Conservation (phyloP, 2,888 invertebrate genomes). For the Mellilla xanthometata region DNA sequence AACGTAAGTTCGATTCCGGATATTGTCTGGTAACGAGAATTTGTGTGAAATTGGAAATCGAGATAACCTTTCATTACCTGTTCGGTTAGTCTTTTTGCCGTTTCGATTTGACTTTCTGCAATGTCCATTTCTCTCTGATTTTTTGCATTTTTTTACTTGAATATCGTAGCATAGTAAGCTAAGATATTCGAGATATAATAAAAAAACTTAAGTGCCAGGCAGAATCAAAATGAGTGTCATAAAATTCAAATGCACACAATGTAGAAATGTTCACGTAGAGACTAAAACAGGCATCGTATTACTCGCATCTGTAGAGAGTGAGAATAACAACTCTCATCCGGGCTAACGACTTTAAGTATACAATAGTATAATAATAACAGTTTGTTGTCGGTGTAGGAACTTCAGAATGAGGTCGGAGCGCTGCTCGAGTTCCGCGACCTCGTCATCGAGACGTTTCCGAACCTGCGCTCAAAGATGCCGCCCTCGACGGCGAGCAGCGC, state of each 20-base stretch:
- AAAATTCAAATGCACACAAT: too few relatives aligned
- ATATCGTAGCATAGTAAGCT: too few relatives aligned
- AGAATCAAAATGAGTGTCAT: too few relatives aligned
- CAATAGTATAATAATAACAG: too few relatives aligned
- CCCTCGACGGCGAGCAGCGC: conserved; percentile 81
- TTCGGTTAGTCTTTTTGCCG: background rate
- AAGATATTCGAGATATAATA: too few relatives aligned
- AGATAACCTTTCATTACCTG: background rate
- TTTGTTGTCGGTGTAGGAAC: conserved; percentile 81
- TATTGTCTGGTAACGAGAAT: conserved; percentile 12
- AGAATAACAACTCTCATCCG: too few relatives aligned
- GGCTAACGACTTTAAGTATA: too few relatives aligned
- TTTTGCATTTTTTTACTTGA: too few relatives aligned
- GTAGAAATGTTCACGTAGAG: too few relatives aligned
- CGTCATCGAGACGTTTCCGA: conserved; percentile 97
- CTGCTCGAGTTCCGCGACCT: conserved; percentile 95
- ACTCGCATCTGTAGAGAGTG: too few relatives aligned
- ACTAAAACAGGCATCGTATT: too few relatives aligned
- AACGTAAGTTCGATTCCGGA: conserved; percentile 14
- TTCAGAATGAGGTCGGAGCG: conserved; percentile 96
- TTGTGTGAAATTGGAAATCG: conserved; percentile 3
- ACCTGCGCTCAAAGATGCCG: conserved; percentile 93
- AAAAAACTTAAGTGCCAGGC: too few relatives aligned
- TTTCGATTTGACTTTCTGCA: background rate
- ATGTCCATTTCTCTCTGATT: background rate